Evolutionary conservation across 2,888 invertebrate species (phyloP).

Genomic region (Cancer borealis): DNA sequence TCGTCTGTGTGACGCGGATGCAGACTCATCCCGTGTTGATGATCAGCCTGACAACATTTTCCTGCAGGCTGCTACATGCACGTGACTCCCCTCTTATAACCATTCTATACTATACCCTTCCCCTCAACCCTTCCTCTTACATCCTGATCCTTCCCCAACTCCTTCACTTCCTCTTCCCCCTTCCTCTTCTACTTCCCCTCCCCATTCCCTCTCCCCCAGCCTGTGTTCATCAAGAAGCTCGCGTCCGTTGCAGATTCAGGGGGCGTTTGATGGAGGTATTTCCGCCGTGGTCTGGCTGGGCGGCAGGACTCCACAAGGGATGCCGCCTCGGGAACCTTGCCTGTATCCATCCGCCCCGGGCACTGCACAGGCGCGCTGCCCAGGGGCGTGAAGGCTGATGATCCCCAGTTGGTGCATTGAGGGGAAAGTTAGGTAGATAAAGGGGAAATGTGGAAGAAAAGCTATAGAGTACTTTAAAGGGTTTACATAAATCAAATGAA

Average conservation of each 20-base stretch:
- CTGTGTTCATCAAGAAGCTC: conserved; percentile 26
- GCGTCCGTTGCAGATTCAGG: conserved; percentile 49
- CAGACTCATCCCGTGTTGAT: background rate
- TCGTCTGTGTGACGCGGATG: background rate
- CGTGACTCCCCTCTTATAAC: background rate
- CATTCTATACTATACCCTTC: background rate
- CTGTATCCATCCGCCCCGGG: conserved; percentile 26
- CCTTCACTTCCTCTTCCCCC: background rate
- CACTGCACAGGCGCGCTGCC: conserved; percentile 33
- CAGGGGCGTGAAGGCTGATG: background rate
- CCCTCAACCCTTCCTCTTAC: background rate
- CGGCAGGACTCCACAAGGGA: conserved; percentile 1
- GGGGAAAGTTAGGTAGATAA: background rate
- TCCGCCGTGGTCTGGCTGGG: conserved; percentile 50
- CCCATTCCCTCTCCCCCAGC: background rate
- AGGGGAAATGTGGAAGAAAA: no score
- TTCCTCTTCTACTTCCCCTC: background rate
- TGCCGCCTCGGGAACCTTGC: conserved; percentile 37
- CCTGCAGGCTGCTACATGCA: background rate
- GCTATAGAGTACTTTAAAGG: no score
- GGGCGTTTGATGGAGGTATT: conserved; percentile 63
- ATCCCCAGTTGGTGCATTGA: background rate
- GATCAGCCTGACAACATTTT: background rate
- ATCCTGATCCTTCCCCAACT: background rate
- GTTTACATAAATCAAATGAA: no score